Base-by-base conservation (phyloP, 2,113 vertebrate species). In the Pelodiscus sinensis region DNA sequence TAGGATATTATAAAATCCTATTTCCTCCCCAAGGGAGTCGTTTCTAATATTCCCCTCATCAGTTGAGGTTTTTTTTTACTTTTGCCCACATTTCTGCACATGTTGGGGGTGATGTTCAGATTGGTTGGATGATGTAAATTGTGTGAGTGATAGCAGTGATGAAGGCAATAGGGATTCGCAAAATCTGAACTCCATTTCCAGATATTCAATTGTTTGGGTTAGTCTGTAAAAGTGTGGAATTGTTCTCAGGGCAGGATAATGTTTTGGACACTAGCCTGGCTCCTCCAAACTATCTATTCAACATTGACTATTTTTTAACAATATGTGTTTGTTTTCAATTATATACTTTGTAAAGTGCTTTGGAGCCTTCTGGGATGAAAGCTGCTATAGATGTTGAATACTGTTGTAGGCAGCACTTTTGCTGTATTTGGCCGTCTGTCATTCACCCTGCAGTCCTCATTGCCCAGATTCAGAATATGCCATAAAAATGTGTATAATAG, bases 231-330 rank as follows among this genome's bases (percentile, higher is more conserved):
- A 6, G 13, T 89, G 38, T 22, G 0, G 0, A n/a, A 25, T 21
- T 89, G 92, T 94, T 88, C 73, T 81, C 79, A 86, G 77, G 71
- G 62, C 79, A 2, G 0, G 80, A n/a, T 1, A 21, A 86, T 57
- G 51, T 0, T 0, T 0, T 93, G 85, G 75, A 22, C 35, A 13
- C 81, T 31, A 94, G 83, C 83, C 79, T 94, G 60, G 79, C 31
- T 84, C 89, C 85, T 56, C 22, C 65, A 52, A 92, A 94, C 87
- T 51, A n/a, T 35, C n/a, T 65, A 91, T 90, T 86, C 77, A 90
- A 27, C 24, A 87, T 79, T 3, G 0, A 81, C 89, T 8, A 9
- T 75, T 91, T 92, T 91, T 91, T 83, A 83, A 68, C 35, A 90
- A 62, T 8, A 38, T 24, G 21, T 24, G 52, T 68, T 88, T 35